Evolutionary conservation across 2,113 vertebrate genomes (phyloP), one percentile per base, ranked within the genome.

Genomic region (Cyanistes caeruleus): DNA sequence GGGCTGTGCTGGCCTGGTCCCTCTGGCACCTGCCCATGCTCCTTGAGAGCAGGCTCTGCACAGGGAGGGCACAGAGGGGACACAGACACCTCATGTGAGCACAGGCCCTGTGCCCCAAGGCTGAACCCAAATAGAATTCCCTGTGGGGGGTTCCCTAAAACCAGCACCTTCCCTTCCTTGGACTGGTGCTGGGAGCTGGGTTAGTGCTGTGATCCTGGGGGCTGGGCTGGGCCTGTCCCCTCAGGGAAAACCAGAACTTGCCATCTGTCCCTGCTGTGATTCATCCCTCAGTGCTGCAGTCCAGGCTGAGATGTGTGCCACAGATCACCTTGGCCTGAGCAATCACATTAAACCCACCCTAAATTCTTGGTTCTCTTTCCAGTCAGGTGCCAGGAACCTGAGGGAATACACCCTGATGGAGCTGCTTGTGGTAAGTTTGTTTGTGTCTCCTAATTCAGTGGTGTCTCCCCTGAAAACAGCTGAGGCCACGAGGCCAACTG

Each of bases 391-490:
- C 94, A 99, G 98, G 97, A 99, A 97, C 90, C 98, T 99, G 67
- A 97, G 98, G 86, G 99, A 99, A 33, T 99, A 99, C 43, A 98
- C 99, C 3, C 97, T 99, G 28, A 99, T 99, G 99, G 99, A 99
- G 97, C 98, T 99, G 97, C 98, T 99, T 63, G 99, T 99, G 99
- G 99, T 99, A 95, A 99, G 99, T 97, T 10, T 5, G 43, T 31
- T 70, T 70, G 46, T 76, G 13, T 10, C 41, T 67, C 31, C 11
- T 12, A 5, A 24, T 6, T 69, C 24, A 2, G 15, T 43, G 30
- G 22, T 4, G 27, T 17, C 43, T 43, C n/a, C 64, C 25, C 49
- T 64, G 62, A 30, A 24, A 12, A 5, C 12, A 9, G 15, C 70
- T 11, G 2, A 20, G 39, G 81, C 69, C 15, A 0, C 0, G 1